phyloP scores from a whole-genome alignment of 2,888 invertebrate species.

The Eupithecia subfuscata region DNA sequence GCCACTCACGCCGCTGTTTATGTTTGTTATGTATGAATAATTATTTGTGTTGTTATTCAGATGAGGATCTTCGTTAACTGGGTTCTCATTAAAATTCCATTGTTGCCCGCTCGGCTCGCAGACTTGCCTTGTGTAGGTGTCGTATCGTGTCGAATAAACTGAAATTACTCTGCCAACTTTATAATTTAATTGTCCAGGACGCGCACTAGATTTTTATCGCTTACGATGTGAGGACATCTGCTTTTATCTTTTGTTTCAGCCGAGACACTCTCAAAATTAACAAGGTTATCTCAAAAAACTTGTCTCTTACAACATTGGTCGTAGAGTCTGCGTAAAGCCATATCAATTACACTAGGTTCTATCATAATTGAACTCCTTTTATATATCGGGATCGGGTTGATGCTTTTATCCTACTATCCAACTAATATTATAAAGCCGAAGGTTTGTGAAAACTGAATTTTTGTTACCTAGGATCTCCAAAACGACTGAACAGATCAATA shows the following conservation, averaged over 20 bases:
- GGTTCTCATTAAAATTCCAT: conserved; percentile 78
- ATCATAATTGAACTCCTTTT: neutral
- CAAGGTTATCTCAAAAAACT: neutral
- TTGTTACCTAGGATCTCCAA: too few relatives aligned
- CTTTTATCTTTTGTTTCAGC: neutral
- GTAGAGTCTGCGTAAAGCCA: neutral
- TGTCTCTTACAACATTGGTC: neutral
- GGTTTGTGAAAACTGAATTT: too few relatives aligned
- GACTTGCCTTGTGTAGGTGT: conserved; percentile 62
- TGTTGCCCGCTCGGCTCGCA: conserved; percentile 67
- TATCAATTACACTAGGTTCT: neutral
- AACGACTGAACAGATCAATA: too few relatives aligned
- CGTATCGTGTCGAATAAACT: conserved; percentile 59
- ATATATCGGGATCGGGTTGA: neutral
- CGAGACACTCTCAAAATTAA: neutral
- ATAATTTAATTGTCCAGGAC: conserved; percentile 30
- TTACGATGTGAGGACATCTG: neutral
- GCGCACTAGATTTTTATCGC: conserved; percentile 27
- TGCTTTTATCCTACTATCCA: too few relatives aligned
- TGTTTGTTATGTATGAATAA: conserved; percentile 76
- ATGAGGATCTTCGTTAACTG: conserved; percentile 73
- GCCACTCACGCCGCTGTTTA: conserved; percentile 61
- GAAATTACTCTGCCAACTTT: conserved; percentile 47
- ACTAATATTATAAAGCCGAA: too few relatives aligned
- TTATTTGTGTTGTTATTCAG: conserved; percentile 78